These are phyloP conservation scores for Hemicrepidius hirtus DNA, from an alignment of 2,888 invertebrate genomes.

Conservation along the genomic window DNA sequence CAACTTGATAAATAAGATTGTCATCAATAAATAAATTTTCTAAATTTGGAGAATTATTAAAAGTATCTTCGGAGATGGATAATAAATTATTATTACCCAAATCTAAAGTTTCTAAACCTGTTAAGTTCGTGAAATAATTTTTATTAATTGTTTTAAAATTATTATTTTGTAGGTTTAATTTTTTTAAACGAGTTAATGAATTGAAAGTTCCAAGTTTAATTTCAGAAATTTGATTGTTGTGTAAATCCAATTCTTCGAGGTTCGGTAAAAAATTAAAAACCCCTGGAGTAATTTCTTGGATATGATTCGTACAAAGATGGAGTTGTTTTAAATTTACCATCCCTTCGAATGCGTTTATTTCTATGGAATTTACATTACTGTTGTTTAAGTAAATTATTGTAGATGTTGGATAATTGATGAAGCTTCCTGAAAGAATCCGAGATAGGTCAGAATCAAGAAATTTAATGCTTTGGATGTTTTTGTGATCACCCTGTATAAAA, in stretches of 20 bases:
- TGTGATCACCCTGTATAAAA: too few relatives aligned
- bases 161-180: neutral
- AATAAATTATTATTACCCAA: too few relatives aligned
- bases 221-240: neutral
- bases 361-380: neutral
- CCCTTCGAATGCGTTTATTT: neutral
- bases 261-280: neutral
- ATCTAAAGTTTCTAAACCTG: too few relatives aligned
- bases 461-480: too few relatives aligned
- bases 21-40: too few relatives aligned
- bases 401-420: neutral
- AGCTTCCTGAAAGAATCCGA: neutral
- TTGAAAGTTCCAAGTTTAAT: neutral
- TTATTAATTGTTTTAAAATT: too few relatives aligned
- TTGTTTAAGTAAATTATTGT: neutral
- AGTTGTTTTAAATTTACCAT: neutral
- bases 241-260: too few relatives aligned
- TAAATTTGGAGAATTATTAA: too few relatives aligned
- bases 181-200: neutral
- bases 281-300: neutral
- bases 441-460: too few relatives aligned
- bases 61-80: too few relatives aligned
- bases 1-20: too few relatives aligned
- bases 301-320: neutral
- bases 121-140: too few relatives aligned